A percentile compares a stretch with the other conserved stretches of the same genome.
phyloP scores from a whole-genome alignment of 2,888 invertebrate species.

The Euplagia quadripunctaria region DNA sequence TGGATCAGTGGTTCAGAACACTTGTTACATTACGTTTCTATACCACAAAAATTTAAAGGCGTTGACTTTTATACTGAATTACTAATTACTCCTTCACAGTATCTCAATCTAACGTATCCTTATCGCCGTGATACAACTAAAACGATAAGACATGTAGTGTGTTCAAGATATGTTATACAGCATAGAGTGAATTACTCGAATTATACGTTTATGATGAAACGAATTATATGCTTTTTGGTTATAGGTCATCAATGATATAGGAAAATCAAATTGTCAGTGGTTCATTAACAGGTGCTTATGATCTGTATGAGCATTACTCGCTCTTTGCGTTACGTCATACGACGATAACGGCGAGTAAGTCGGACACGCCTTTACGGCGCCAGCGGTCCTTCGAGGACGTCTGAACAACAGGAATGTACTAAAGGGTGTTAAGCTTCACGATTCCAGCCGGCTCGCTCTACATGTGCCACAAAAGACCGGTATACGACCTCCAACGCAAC shows the following conservation, averaged over 20 bases:
- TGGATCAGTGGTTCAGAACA: constrained; percentile 29
- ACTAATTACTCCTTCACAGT: constrained; percentile 54
- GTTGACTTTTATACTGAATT: constrained; percentile 38
- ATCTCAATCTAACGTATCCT: constrained; percentile 60
- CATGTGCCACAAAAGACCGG: constrained; percentile 84
- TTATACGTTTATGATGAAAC: background rate
- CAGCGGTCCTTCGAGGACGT: constrained; percentile 78
- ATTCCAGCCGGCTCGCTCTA: constrained; percentile 74
- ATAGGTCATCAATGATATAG: constrained; percentile 7
- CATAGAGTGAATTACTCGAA: constrained; percentile 36
- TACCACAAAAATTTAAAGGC: constrained; percentile 18
- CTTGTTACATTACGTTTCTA: constrained; percentile 27
- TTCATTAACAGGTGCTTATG: constrained; percentile 59
- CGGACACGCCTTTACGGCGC: constrained; percentile 84
- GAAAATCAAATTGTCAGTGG: constrained; percentile 7
- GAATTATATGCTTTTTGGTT: background rate
- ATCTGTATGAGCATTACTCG: constrained; percentile 55
- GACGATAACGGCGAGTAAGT: constrained; percentile 75
- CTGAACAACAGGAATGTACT: constrained; percentile 73
- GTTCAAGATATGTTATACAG: constrained; percentile 53
- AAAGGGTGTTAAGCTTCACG: constrained; percentile 70
- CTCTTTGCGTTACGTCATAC: constrained; percentile 80
- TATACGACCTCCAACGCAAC: constrained; percentile 84
- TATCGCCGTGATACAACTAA: constrained; percentile 67
- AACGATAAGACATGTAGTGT: constrained; percentile 65